A percentile compares a stretch with the other conserved stretches of the same genome.
phyloP scores from a whole-genome alignment of 2,797 vertebrate genomes.

The Coracias cyanogaster region DNA sequence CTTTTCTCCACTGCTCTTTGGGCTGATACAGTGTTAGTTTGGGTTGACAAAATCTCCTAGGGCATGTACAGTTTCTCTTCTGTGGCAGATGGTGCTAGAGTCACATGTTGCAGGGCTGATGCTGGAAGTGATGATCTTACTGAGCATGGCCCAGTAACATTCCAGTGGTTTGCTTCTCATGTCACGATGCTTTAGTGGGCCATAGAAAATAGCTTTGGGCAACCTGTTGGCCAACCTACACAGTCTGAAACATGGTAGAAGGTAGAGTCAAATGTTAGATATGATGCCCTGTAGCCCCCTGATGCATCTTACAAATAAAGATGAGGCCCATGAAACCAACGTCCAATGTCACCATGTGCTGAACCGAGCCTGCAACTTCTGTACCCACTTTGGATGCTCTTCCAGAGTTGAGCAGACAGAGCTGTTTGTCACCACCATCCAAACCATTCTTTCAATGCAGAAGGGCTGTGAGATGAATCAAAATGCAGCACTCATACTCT shows the following conservation, averaged over 20 bases:
- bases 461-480: slow-evolving; percentile 1
- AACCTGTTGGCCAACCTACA: background rate
- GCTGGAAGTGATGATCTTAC: background rate
- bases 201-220: background rate
- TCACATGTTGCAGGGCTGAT: background rate
- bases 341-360: background rate
- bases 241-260: background rate
- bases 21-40: background rate
- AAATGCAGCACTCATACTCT: background rate
- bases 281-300: background rate
- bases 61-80: background rate
- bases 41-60: background rate
- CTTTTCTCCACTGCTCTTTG: background rate
- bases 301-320: background rate
- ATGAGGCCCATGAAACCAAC: background rate
- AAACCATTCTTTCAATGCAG: background rate
- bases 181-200: background rate
- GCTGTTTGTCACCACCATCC: background rate
- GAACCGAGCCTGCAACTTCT: background rate
- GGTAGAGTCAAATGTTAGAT: background rate
- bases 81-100: background rate
- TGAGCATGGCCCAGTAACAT: accelerated
- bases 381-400: background rate
- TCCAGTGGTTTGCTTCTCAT: background rate
- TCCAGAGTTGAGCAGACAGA: background rate